These are phyloP conservation scores for Peromyscus melanophrys DNA, from an alignment of 2,797 vertebrate genomes.

Conservation along the genomic window DNA sequence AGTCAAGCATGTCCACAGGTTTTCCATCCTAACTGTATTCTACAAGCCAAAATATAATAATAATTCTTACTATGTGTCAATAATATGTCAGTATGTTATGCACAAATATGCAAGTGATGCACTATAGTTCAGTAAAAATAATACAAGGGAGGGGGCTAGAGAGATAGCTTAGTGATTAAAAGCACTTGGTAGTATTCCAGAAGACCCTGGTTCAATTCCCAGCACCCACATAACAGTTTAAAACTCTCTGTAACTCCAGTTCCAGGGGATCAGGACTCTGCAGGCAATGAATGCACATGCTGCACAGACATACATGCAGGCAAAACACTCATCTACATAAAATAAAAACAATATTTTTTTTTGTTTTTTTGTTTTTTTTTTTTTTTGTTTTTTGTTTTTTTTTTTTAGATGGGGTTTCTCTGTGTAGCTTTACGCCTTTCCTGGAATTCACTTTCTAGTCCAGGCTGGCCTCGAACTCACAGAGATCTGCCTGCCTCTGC, in stretches of 20 bases:
- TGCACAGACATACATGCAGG: neutral
- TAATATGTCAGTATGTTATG: neutral
- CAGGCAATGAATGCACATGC: neutral
- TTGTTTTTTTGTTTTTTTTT: too few species aligned
- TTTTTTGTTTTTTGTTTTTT: too few species aligned
- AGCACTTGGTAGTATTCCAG: neutral
- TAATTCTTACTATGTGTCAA: neutral
- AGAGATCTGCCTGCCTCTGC: too few species aligned
- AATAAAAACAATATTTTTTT: neutral
- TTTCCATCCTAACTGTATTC: neutral
- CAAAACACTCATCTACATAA: neutral
- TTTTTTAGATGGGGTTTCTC: too few species aligned
- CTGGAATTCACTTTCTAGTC: too few species aligned
- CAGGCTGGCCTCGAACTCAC: too few species aligned
- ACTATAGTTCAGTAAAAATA: neutral
- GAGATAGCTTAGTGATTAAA: neutral
- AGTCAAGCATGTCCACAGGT: neutral
- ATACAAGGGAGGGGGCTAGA: neutral
- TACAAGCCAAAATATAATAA: neutral
- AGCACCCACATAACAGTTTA: neutral
- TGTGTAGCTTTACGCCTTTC: too few species aligned
- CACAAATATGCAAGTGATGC: neutral
- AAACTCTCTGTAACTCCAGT: neutral
- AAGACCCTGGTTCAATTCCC: neutral
- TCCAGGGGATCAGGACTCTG: neutral